These are phyloP conservation scores for Drosophila bocqueti DNA, from an alignment of 1,140 invertebrate genomes.

Conservation along the genomic window DNA sequence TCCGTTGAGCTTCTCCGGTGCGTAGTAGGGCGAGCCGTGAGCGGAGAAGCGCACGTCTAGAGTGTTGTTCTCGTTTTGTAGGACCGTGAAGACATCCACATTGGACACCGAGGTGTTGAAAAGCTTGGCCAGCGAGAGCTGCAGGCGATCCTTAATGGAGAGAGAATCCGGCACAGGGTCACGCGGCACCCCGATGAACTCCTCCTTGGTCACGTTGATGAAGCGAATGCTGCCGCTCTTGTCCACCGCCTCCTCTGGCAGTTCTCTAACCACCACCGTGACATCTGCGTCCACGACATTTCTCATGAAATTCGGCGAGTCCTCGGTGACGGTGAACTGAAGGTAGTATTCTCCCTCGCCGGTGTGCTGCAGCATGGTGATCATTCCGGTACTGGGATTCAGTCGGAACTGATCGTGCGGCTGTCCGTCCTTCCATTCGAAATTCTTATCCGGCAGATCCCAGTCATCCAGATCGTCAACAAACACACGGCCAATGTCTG, in stretches of 20 bases:
- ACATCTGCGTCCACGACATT: slow-evolving; percentile 90
- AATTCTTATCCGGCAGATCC: slow-evolving; percentile 95
- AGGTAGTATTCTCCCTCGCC: slow-evolving; percentile 89
- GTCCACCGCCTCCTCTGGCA: slow-evolving; percentile 94
- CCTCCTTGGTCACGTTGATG: slow-evolving; percentile 91
- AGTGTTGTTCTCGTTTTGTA: slow-evolving; percentile 87
- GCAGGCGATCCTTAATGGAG: slow-evolving; percentile 91
- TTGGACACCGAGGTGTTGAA: slow-evolving; percentile 92
- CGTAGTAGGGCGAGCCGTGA: slow-evolving; percentile 96
- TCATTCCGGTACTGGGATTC: slow-evolving; percentile 91
- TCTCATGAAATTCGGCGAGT: slow-evolving; percentile 86
- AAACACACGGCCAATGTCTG: slow-evolving; percentile 94
- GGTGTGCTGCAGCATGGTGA: slow-evolving; percentile 91
- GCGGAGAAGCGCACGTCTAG: slow-evolving; percentile 95
- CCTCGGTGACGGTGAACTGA: slow-evolving; percentile 90
- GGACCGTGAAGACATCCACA: slow-evolving; percentile 96
- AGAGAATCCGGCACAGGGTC: slow-evolving; percentile 86
- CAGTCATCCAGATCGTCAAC: slow-evolving; percentile 97
- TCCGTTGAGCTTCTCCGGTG: slow-evolving; percentile 93
- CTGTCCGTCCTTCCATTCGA: slow-evolving; percentile 87
- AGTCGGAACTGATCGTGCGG: slow-evolving; percentile 88
- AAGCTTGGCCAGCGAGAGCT: slow-evolving; percentile 89
- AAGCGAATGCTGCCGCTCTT: slow-evolving; percentile 96
- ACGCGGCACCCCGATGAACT: slow-evolving; percentile 90
- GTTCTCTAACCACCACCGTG: slow-evolving; percentile 92